Evolutionary conservation across 2,797 vertebrate species (phyloP).

Genomic region (Champsocephalus gunnari): DNA sequence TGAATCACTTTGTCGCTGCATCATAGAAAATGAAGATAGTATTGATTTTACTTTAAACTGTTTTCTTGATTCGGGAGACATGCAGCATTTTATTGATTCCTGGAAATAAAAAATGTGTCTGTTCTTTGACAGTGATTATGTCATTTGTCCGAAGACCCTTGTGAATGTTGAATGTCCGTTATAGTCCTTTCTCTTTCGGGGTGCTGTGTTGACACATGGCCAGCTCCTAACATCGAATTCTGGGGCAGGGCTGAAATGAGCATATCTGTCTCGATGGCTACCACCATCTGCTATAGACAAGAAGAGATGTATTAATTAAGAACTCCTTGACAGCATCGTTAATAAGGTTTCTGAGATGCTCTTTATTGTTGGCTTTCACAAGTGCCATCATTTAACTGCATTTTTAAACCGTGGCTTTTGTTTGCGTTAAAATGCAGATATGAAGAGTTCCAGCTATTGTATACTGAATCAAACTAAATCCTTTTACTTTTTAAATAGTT

Average conservation of each 20-base stretch:
- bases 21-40: conserved; percentile 67
- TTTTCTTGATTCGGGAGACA: conserved; percentile 59
- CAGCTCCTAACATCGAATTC: conserved; percentile 36
- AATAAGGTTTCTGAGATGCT: conserved; percentile 10
- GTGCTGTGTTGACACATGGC: conserved; percentile 28
- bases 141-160: conserved; percentile 2
- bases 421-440: conserved; percentile 6
- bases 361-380: conserved; percentile 9
- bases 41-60: conserved; percentile 75
- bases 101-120: conserved; percentile 3
- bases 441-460: background rate
- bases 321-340: conserved; percentile 38
- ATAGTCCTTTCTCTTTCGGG: conserved; percentile 33
- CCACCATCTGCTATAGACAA: conserved; percentile 57
- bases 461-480: background rate
- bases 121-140: conserved; percentile 19
- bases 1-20: conserved; percentile 76
- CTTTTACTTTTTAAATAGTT: conserved; percentile 8
- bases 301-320: conserved; percentile 39
- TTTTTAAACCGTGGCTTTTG: conserved; percentile 19
- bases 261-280: conserved; percentile 38
- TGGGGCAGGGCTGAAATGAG: conserved; percentile 30
- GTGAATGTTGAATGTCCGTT: conserved; percentile 9
- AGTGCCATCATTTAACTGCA: conserved; percentile 12
- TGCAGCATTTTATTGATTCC: conserved; percentile 58